Percentiles rank a stretch among this genome's conserved stretches.
Conservation (phyloP, 2,797 vertebrate genomes). For the Vireo griseus region DNA sequence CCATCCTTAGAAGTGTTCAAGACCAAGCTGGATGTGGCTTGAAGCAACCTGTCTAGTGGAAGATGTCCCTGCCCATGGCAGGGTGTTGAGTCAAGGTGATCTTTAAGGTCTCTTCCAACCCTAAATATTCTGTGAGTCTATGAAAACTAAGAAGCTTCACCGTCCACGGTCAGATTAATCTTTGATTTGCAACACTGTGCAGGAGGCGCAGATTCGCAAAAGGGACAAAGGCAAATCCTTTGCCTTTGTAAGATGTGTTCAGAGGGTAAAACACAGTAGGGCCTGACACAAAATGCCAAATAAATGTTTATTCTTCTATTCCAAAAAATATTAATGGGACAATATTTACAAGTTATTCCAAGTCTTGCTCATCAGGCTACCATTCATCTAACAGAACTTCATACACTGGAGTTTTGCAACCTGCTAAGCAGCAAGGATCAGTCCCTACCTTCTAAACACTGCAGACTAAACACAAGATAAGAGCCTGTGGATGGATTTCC, state of each 20-base stretch:
- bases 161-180: not conserved
- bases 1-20: not conserved
- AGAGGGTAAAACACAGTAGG: not conserved
- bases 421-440: not conserved
- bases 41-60: not conserved
- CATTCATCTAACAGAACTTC: not conserved
- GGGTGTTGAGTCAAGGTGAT: not conserved
- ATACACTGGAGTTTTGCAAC: not conserved
- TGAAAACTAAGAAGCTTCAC: not conserved
- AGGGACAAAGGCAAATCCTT: not conserved
- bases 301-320: not conserved
- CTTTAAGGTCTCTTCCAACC: not conserved
- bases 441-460: not conserved
- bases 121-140: not conserved
- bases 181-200: not conserved
- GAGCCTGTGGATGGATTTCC: not conserved
- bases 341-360: not conserved
- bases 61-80: not conserved
- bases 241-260: not conserved
- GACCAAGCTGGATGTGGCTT: not conserved
- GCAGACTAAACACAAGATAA: slow-evolving; percentile 36
- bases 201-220: not conserved
- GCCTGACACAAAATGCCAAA: not conserved
- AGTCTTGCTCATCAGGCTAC: not conserved
- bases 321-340: not conserved